Evolutionary conservation across 1,140 invertebrate species (phyloP).

Genomic region (Zaprionus davidi): DNA sequence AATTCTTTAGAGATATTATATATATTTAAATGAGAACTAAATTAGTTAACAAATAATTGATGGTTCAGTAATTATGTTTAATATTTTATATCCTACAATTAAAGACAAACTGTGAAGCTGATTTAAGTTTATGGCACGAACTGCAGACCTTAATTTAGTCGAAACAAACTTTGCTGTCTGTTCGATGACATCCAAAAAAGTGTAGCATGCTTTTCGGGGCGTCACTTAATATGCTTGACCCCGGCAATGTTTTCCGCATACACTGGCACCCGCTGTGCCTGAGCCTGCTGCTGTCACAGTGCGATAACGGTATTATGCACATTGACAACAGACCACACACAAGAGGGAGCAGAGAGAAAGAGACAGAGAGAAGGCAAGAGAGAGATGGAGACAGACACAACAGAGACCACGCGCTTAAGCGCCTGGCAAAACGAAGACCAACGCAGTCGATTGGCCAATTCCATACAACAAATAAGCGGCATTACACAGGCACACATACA

Average conservation of each 20-base stretch:
- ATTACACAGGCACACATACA: slow-evolving; percentile 18
- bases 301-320: slow-evolving; percentile 79
- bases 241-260: slow-evolving; percentile 34
- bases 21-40: too few relatives aligned
- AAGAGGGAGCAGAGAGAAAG: background rate
- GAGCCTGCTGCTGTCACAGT: slow-evolving; percentile 64
- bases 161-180: slow-evolving; percentile 3
- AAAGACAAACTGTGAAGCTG: background rate
- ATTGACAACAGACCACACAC: slow-evolving; percentile 64
- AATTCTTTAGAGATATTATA: too few relatives aligned
- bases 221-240: slow-evolving; percentile 61
- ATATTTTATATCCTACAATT: background rate
- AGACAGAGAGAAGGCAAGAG: background rate
- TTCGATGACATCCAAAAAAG: slow-evolving; percentile 18
- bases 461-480: slow-evolving; percentile 47
- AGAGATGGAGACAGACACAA: background rate
- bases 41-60: too few relatives aligned
- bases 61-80: background rate
- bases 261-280: slow-evolving; percentile 8
- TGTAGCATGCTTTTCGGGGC: slow-evolving; percentile 49
- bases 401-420: slow-evolving; percentile 1
- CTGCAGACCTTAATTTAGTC: slow-evolving; percentile 6
- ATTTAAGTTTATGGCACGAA: background rate
- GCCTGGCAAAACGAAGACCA: slow-evolving; percentile 7
- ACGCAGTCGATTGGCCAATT: slow-evolving; percentile 39